Evolutionary conservation across 2,797 vertebrate genomes (phyloP), one percentile per base, ranked within the genome.

Genomic region (Triplophysa bombifrons): DNA sequence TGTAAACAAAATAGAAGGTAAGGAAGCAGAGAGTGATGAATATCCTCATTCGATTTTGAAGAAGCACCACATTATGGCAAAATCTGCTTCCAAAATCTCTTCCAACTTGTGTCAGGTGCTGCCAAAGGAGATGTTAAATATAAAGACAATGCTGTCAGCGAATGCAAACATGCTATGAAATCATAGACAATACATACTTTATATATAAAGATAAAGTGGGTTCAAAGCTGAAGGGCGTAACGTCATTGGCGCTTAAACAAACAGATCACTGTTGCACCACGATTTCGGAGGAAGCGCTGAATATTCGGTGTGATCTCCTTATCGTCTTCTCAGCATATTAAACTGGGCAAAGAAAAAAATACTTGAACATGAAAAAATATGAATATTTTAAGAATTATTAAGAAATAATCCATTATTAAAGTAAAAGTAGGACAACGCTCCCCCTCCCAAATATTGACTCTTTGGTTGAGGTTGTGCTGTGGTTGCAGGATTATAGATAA

Each of bases 401-500:
- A 16, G 12, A 48, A 46, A 46, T 25, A 4, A 25, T 12, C 7
- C 22, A 58, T 12, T 13, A 13, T 12, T 58, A 25, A 58, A 25
- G 55, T 11, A 5, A 25, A 14, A 22, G n/a, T 22, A 56, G 20
- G 56, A 14, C 56, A 25, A 25, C 56, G 27, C 14, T 25, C 56
- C 22, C 22, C 56, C 12, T 12, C 13, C 3, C 56, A 14, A 13
- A 50, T 46, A 65, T 44, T 71, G 71, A 69, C 38, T 19, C 16
- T 48, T 72, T 74, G 63, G 46, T 16, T 80, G 10, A 50, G 38
- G 25, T 56, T 51, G 48, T 81, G 64, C 67, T 64, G 55, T 41
- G 53, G 56, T 48, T 46, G n/a, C 46, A 66, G 60, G 30, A 55
- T 82, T 80, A 74, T 63, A 78, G 64, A 70, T 61, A n/a, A 77